Conservation (phyloP, 1,140 invertebrate genomes). For the Mercenaria mercenaria region DNA sequence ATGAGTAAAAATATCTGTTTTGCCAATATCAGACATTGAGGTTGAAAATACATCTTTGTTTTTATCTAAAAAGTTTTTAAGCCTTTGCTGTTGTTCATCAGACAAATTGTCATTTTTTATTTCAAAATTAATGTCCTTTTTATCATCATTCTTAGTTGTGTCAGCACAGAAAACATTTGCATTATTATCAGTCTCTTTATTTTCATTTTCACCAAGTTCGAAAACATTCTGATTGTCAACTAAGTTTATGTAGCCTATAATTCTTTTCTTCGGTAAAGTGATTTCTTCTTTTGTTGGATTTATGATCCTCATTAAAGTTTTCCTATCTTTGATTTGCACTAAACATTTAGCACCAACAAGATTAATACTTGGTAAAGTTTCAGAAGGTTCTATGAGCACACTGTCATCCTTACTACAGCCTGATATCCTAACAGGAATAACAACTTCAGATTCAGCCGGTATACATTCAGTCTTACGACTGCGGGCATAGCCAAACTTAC, state of each 20-base stretch:
- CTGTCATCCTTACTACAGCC: constrained; percentile 17
- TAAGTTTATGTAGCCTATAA: background rate
- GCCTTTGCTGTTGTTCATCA: constrained; percentile 35
- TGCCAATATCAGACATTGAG: constrained; percentile 51
- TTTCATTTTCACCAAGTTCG: background rate
- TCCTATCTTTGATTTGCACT: constrained; percentile 33
- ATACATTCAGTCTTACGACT: constrained; percentile 14
- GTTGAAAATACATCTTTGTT: constrained; percentile 63
- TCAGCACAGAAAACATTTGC: background rate
- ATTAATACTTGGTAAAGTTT: constrained; percentile 16
- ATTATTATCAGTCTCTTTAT: background rate
- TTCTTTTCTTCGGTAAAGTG: background rate
- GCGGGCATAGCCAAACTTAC: constrained; percentile 52
- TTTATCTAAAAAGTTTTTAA: constrained; percentile 61
- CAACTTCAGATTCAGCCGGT: constrained; percentile 33
- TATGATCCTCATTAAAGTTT: constrained; percentile 37
- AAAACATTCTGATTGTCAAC: background rate
- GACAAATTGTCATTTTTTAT: constrained; percentile 46
- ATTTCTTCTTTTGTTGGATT: constrained; percentile 59
- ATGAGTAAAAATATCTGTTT: constrained; percentile 63
- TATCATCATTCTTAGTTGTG: background rate
- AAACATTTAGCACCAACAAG: constrained; percentile 47
- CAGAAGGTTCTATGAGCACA: constrained; percentile 63
- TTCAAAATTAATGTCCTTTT: constrained; percentile 12
- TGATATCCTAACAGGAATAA: constrained; percentile 37